Conservation (phyloP, 2,797 vertebrate genomes). For the Limosa lapponica region DNA sequence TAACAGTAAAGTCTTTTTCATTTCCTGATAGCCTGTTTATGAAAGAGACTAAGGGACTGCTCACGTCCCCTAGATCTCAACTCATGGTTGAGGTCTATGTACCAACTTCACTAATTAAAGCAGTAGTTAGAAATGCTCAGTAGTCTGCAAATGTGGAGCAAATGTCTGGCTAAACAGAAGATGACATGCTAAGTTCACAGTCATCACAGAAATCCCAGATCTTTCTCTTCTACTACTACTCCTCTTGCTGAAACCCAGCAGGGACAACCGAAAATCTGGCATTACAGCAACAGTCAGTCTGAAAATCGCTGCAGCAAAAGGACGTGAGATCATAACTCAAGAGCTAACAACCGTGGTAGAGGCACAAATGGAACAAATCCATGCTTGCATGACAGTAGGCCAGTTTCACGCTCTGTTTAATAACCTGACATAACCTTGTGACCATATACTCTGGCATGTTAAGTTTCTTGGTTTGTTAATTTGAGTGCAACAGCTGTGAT, state of each 20-base stretch:
- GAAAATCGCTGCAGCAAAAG: neutral
- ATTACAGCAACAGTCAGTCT: neutral
- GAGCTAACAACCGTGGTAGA: neutral
- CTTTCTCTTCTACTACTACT: neutral
- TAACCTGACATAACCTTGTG: neutral
- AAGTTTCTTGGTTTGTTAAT: neutral
- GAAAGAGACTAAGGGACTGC: neutral
- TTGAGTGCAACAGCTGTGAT: neutral
- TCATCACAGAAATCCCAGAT: neutral
- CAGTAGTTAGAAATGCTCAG: neutral
- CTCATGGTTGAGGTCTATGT: neutral
- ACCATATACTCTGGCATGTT: neutral
- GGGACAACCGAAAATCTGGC: neutral
- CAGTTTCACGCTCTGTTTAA: neutral
- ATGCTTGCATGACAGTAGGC: neutral
- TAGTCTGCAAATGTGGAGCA: neutral
- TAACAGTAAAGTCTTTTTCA: neutral
- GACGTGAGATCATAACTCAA: neutral
- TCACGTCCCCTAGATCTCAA: neutral
- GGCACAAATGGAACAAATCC: constrained; percentile 7
- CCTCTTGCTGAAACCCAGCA: neutral
- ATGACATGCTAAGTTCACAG: neutral
- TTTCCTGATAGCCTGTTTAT: neutral
- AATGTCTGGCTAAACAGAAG: neutral
- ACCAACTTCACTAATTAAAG: neutral